Evolutionary conservation across 2,888 invertebrate species (phyloP), one percentile per base, ranked within the genome.

Genomic region (Nymphalis urticae): DNA sequence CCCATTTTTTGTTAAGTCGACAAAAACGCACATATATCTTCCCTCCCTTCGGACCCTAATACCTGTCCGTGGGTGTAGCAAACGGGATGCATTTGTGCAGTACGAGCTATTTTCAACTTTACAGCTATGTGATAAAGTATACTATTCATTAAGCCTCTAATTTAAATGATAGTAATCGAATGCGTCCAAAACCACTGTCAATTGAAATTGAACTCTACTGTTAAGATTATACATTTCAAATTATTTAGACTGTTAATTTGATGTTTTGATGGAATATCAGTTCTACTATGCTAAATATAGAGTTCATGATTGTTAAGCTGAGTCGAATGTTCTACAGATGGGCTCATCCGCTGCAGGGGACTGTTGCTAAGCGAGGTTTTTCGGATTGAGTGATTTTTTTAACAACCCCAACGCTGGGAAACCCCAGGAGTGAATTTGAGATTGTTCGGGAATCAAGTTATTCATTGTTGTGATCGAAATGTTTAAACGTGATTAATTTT

Each of bases 21-120:
- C 80, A 82, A 82, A 82, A 83, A 84, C 84, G 82, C 82, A 82
- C 83, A 87, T 87, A 84, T 87, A 89, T 87, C 85, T 83, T 51
- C 53, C 3, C 82, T 83, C 78, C 80, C 75, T 73, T 74, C 76
- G 66, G 72, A 76, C 79, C 77, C 73, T 69, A 73, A 74, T 82
- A 85, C 86, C 85, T 86, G 84, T 78, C 73, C 77, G 77, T 76
- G 77, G 73, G 75, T 75, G 72, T 60, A 66, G 50, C 60, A 42
- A 66, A 42, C 36, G 70, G 75, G 74, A 80, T 86, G 83, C 83
- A 82, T 79, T 82, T 75, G 58, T 69, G 68, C 66, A 36, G 0
- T 4, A 2, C 72, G 75, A 62, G 48, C n/a, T 0, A 79, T 77
- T 71, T 50, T 61, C 36, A 72, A 79, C 76, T 68, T 63, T 80